Evolutionary conservation across 1,140 invertebrate species (phyloP).

Genomic region (Phymorhynchus buccinoides): DNA sequence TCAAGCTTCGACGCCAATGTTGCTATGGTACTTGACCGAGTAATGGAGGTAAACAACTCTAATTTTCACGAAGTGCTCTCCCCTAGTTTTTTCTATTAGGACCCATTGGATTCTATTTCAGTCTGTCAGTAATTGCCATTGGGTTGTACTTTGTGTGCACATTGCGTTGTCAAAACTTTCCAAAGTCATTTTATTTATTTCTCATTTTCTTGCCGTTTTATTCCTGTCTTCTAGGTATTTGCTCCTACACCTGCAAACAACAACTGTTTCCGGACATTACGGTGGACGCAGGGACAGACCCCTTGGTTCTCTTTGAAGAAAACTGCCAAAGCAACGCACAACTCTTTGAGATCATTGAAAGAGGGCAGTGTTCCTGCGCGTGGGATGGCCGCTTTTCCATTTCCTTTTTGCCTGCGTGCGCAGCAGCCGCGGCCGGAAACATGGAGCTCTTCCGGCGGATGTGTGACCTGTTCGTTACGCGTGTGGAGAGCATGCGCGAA

Average conservation of each 20-base stretch:
- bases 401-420: constrained; percentile 15
- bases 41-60: too few species aligned
- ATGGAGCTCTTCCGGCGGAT: constrained; percentile 10
- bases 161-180: too few species aligned
- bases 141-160: too few species aligned
- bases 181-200: not conserved
- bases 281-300: not conserved
- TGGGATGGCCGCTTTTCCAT: not conserved
- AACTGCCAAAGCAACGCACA: not conserved
- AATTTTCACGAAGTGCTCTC: too few species aligned
- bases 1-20: too few species aligned
- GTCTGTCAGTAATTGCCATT: too few species aligned
- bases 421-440: constrained; percentile 15
- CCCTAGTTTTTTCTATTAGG: too few species aligned
- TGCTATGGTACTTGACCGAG: too few species aligned
- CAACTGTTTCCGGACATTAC: not conserved
- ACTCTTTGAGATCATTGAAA: not conserved
- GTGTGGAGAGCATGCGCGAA: not conserved
- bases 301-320: not conserved
- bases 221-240: not conserved
- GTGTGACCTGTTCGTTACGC: not conserved
- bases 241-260: not conserved
- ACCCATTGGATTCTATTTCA: too few species aligned
- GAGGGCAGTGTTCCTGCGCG: not conserved
- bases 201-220: not conserved